Conservation (phyloP, 1,140 invertebrate species). For the Contarinia nasturtii region DNA sequence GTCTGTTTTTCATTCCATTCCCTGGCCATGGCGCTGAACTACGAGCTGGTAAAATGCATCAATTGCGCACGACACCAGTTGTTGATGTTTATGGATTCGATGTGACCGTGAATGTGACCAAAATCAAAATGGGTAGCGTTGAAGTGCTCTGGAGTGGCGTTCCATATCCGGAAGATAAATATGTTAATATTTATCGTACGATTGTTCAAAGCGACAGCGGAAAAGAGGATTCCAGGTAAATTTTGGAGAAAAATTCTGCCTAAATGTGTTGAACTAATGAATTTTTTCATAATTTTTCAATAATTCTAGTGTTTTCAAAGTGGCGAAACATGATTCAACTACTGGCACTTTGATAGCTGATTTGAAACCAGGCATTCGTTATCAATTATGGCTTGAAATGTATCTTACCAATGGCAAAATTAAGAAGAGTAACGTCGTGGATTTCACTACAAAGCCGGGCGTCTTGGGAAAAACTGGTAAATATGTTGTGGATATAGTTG, state of each 20-base stretch:
- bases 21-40: conserved; percentile 52
- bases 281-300: neutral
- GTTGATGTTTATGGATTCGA: conserved; percentile 64
- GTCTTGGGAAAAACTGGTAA: conserved; percentile 26
- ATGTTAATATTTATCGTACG: conserved; percentile 74
- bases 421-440: conserved; percentile 72
- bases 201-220: conserved; percentile 59
- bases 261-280: neutral
- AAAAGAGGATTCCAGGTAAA: conserved; percentile 41
- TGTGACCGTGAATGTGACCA: conserved; percentile 49
- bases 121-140: conserved; percentile 51
- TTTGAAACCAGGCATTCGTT: conserved; percentile 63
- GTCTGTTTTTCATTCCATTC: conserved; percentile 57
- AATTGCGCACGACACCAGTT: conserved; percentile 35
- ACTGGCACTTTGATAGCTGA: conserved; percentile 46
- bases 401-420: conserved; percentile 75
- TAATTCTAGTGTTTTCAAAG: conserved; percentile 50
- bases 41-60: conserved; percentile 43
- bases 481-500: too few relatives aligned
- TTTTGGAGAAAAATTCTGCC: neutral
- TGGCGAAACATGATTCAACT: conserved; percentile 58
- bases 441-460: conserved; percentile 64
- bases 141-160: conserved; percentile 65
- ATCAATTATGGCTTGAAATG: conserved; percentile 68
- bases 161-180: conserved; percentile 71